Conservation (phyloP, 2,888 invertebrate species). For the Chymomyza procnemis region DNA sequence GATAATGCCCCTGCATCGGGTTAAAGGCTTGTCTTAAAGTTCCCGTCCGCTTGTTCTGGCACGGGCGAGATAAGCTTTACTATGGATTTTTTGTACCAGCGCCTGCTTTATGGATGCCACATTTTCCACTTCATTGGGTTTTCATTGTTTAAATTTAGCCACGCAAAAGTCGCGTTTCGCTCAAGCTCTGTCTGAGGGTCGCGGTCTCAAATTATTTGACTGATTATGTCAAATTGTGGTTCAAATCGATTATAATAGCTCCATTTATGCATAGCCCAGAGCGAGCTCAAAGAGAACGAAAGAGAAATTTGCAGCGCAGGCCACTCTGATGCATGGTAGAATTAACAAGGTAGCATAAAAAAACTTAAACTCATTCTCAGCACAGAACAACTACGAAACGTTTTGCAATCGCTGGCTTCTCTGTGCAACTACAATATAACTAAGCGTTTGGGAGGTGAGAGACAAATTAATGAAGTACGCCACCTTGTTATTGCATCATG, state of each 20-base stretch:
- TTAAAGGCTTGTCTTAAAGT: conserved; percentile 30
- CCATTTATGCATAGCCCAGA: conserved; percentile 3
- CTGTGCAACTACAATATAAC: no score
- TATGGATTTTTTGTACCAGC: conserved; percentile 44
- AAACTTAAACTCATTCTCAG: no score
- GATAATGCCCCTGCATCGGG: conserved; percentile 17
- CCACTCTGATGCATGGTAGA: neutral
- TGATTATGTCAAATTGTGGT: conserved; percentile 26
- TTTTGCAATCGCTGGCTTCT: no score
- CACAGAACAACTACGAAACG: no score
- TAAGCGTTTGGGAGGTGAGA: no score
- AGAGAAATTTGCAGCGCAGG: neutral
- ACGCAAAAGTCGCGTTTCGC: conserved; percentile 23
- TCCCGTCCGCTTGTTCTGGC: neutral
- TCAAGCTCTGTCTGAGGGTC: neutral
- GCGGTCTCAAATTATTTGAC: conserved; percentile 21
- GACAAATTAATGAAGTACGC: no score
- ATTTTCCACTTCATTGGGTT: conserved; percentile 61
- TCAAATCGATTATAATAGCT: conserved; percentile 10
- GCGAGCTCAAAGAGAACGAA: neutral
- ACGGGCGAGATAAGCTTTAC: conserved; percentile 56
- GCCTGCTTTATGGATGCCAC: conserved; percentile 15
- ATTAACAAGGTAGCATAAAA: no score
- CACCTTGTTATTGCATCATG: no score
- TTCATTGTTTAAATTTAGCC: conserved; percentile 63